phyloP scores from a whole-genome alignment of 2,113 vertebrate species.

The Lutjanus erythropterus region DNA sequence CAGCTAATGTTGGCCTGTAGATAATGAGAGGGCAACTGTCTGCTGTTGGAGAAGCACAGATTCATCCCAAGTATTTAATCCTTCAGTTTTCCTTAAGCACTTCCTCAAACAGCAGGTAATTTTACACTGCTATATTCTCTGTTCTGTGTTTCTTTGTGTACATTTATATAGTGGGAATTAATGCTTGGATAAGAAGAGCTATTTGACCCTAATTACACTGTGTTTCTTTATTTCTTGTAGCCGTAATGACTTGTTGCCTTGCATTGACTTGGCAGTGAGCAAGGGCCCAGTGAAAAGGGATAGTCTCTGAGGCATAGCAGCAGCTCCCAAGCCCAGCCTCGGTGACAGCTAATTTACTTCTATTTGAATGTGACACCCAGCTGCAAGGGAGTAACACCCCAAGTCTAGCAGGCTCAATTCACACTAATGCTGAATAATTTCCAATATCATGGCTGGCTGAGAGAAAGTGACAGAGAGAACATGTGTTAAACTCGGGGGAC shows the following conservation, averaged over 20 bases:
- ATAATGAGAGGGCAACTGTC: constrained; percentile 62
- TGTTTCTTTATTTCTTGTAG: constrained; percentile 43
- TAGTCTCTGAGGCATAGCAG: constrained; percentile 65
- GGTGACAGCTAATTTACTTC: constrained; percentile 81
- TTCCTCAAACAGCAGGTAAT: constrained; percentile 25
- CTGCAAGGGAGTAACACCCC: constrained; percentile 59
- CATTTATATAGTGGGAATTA: constrained; percentile 12
- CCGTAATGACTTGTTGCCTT: constrained; percentile 60
- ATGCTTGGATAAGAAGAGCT: constrained; percentile 18
- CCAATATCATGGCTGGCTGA: constrained; percentile 66
- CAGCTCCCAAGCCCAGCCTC: constrained; percentile 48
- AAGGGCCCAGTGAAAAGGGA: constrained; percentile 34
- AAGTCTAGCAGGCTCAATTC: constrained; percentile 37
- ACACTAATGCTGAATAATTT: constrained; percentile 70
- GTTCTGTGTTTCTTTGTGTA: not conserved
- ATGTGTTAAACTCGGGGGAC: constrained; percentile 40
- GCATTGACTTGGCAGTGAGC: constrained; percentile 39
- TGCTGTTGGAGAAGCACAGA: constrained; percentile 31
- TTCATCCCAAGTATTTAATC: constrained; percentile 30
- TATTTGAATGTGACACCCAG: constrained; percentile 73
- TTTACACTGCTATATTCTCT: not conserved
- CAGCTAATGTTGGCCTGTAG: constrained; percentile 45
- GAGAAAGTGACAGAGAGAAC: constrained; percentile 42
- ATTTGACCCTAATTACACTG: constrained; percentile 42
- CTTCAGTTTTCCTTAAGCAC: constrained; percentile 6